phyloP scores from a whole-genome alignment of 1,140 invertebrate species.

The Leptopilina clavipes region DNA sequence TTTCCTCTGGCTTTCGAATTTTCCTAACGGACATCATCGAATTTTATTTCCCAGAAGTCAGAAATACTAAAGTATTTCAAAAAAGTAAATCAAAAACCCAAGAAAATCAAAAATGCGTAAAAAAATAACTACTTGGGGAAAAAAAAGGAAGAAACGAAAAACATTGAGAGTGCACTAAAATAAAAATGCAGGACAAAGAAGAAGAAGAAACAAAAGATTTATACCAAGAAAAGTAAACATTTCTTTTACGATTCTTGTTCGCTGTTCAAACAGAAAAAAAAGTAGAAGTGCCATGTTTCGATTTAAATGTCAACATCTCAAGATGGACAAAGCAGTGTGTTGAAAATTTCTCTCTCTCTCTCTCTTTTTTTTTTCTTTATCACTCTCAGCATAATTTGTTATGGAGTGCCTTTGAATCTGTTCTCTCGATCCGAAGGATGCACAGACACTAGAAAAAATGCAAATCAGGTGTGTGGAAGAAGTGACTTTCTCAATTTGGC shows the following conservation, averaged over 20 bases:
- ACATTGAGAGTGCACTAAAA: neutral
- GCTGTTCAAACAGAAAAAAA: constrained; percentile 5
- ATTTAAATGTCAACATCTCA: constrained; percentile 30
- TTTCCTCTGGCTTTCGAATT: no score
- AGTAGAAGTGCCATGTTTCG: neutral
- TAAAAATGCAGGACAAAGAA: neutral
- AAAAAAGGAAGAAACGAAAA: no score
- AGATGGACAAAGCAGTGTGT: constrained; percentile 7
- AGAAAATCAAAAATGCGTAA: no score
- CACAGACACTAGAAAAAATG: constrained; percentile 27
- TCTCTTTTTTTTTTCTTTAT: neutral
- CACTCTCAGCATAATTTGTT: constrained; percentile 26
- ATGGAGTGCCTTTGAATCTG: constrained; percentile 19
- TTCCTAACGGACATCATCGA: no score
- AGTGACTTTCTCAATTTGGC: constrained; percentile 15
- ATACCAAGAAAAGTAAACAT: constrained; percentile 23
- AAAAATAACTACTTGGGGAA: no score
- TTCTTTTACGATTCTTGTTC: constrained; percentile 13
- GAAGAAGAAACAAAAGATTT: constrained; percentile 2
- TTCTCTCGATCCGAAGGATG: neutral
- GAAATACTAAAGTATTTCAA: no score
- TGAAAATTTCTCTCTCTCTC: neutral
- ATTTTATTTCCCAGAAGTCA: no score
- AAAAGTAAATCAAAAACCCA: no score
- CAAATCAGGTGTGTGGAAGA: constrained; percentile 11